phyloP scores from a whole-genome alignment of 64 coral and sea anemone species.

The Stichodactyla mertensii region DNA sequence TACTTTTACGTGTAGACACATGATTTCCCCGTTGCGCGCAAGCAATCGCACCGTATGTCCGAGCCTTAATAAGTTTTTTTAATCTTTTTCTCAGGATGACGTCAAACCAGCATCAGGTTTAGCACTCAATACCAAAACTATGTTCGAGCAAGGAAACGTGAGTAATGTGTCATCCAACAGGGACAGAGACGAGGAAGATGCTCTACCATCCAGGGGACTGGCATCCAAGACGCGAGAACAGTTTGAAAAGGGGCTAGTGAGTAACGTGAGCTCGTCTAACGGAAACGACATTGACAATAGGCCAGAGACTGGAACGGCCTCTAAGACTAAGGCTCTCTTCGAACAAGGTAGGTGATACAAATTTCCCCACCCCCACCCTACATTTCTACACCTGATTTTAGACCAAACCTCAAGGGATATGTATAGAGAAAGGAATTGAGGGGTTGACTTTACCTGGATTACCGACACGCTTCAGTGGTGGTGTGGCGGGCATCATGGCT shows the following conservation, averaged over 20 bases:
- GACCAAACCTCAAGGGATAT: too few relatives aligned
- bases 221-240: slow-evolving; percentile 35
- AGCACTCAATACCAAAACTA: background rate
- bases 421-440: too few relatives aligned
- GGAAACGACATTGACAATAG: slow-evolving; percentile 6
- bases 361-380: background rate
- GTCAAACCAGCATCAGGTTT: background rate
- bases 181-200: slow-evolving; percentile 28
- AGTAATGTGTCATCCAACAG: slow-evolving; percentile 24
- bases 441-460: too few relatives aligned
- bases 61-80: too few relatives aligned
- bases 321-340: slow-evolving; percentile 43
- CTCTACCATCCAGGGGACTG: slow-evolving; percentile 28
- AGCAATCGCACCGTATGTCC: too few relatives aligned
- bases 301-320: slow-evolving; percentile 29
- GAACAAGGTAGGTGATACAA: slow-evolving; percentile 20
- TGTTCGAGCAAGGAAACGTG: slow-evolving; percentile 47
- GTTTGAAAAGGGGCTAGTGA: slow-evolving; percentile 35
- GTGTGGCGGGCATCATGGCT: too few relatives aligned
- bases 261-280: slow-evolving; percentile 16
- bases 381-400: too few relatives aligned
- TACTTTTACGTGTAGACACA: too few relatives aligned
- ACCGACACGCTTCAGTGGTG: too few relatives aligned
- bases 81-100: background rate
- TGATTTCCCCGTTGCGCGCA: too few relatives aligned